phyloP scores from a whole-genome alignment of 2,888 invertebrate genomes.

The Andrena fulva region DNA sequence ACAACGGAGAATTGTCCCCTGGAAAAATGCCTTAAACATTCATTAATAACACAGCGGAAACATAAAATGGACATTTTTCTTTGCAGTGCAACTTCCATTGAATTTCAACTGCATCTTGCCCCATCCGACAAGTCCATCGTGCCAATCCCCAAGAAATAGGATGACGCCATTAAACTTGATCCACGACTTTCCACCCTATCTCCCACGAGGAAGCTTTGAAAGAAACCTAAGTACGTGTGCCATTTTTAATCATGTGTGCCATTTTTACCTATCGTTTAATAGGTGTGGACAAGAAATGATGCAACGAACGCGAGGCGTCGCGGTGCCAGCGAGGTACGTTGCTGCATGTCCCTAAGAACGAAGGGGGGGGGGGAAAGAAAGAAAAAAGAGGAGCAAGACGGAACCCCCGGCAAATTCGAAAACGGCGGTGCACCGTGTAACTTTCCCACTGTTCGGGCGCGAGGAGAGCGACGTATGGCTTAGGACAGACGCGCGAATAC shows the following conservation, averaged over 20 bases:
- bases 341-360: not conserved
- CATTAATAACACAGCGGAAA: too few species aligned
- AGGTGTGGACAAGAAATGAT: slow-evolving; percentile 13
- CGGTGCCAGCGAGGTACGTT: not conserved
- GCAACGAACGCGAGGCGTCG: not conserved
- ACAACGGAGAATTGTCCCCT: not conserved
- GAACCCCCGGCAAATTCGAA: slow-evolving; percentile 63
- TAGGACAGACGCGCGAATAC: slow-evolving; percentile 57
- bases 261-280: not conserved
- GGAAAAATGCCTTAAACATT: not conserved
- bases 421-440: slow-evolving; percentile 66
- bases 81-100: not conserved
- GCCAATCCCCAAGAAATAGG: not conserved
- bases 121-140: not conserved
- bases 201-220: not conserved
- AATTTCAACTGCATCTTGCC: not conserved
- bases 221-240: not conserved
- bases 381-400: slow-evolving; percentile 26
- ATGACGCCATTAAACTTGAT: not conserved
- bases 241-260: not conserved
- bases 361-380: not conserved
- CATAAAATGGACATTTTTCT: too few species aligned
- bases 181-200: not conserved
- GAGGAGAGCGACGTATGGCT: slow-evolving; percentile 63
- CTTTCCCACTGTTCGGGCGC: slow-evolving; percentile 71